Evolutionary conservation across 2,888 invertebrate species (phyloP).

Genomic region (Caenorhabditis zanzibari): DNA sequence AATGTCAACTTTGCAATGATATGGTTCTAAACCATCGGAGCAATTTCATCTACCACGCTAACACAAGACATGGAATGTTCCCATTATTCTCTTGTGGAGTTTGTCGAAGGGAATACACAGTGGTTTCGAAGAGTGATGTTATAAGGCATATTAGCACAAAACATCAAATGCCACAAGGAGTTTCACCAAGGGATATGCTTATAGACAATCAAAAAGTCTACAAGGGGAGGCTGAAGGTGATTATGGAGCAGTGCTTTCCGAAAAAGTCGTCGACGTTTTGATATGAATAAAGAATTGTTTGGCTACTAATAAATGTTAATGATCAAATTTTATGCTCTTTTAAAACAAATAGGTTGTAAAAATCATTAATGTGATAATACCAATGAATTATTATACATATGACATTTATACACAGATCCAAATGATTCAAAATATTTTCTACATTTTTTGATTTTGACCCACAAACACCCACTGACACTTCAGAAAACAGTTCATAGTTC

Average conservation of each 20-base stretch:
- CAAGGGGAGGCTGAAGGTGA: slow-evolving; percentile 22
- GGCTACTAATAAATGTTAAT: too few relatives aligned
- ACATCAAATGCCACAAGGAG: slow-evolving; percentile 9
- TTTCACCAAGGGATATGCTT: slow-evolving; percentile 20
- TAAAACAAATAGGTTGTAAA: too few relatives aligned
- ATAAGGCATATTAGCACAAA: slow-evolving; percentile 67
- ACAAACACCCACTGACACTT: too few relatives aligned
- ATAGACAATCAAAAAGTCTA: slow-evolving; percentile 59
- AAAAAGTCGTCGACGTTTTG: too few relatives aligned
- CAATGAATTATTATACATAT: too few relatives aligned
- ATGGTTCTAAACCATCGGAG: slow-evolving; percentile 60
- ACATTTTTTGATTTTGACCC: too few relatives aligned
- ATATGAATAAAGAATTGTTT: too few relatives aligned
- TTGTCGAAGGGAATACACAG: slow-evolving; percentile 67
- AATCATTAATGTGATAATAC: too few relatives aligned
- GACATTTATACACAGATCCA: too few relatives aligned
- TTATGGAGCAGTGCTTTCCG: slow-evolving; percentile 57
- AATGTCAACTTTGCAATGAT: slow-evolving; percentile 57
- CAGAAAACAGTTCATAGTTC: too few relatives aligned
- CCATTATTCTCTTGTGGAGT: slow-evolving; percentile 60
- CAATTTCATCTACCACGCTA: slow-evolving; percentile 69
- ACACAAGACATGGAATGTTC: slow-evolving; percentile 67
- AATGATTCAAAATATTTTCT: too few relatives aligned
- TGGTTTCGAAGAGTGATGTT: slow-evolving; percentile 70
- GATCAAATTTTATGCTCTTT: too few relatives aligned